Evolutionary conservation across 2,888 invertebrate species (phyloP).

Genomic region (Sarcophaga rosellei): DNA sequence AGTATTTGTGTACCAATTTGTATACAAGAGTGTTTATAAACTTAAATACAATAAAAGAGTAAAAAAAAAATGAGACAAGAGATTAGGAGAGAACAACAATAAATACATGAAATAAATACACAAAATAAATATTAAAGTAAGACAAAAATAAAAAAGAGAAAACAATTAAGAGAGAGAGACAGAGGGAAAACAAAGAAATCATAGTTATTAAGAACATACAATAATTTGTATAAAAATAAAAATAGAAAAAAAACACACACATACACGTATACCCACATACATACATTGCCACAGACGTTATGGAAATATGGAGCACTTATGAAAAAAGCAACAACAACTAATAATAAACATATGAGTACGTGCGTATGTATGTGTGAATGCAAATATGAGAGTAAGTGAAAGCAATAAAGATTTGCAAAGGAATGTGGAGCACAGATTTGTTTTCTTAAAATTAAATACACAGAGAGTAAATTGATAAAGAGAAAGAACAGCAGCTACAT

Average conservation of each 20-base stretch:
- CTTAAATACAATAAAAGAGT: conserved; percentile 46
- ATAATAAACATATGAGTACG: not conserved
- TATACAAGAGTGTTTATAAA: conserved; percentile 40
- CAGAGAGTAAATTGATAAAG: not conserved
- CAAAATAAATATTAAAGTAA: conserved; percentile 1
- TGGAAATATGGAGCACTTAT: no score
- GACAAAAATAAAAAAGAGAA: no score
- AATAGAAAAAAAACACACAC: no score
- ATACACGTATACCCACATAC: no score
- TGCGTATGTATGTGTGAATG: not conserved
- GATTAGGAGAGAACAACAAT: conserved; percentile 22
- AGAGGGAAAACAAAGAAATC: no score
- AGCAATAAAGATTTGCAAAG: not conserved
- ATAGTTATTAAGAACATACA: no score
- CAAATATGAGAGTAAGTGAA: conserved; percentile 1
- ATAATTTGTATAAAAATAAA: no score
- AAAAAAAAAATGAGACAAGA: conserved; percentile 37
- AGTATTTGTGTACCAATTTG: conserved; percentile 61
- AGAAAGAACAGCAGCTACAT: no score
- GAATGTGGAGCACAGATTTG: conserved; percentile 13
- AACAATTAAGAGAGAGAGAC: no score
- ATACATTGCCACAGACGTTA: no score
- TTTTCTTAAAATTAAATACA: conserved; percentile 8
- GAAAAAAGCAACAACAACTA: no score
- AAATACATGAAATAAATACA: conserved; percentile 8